phyloP scores from a whole-genome alignment of 2,888 invertebrate genomes.

The Torymus auratus region DNA sequence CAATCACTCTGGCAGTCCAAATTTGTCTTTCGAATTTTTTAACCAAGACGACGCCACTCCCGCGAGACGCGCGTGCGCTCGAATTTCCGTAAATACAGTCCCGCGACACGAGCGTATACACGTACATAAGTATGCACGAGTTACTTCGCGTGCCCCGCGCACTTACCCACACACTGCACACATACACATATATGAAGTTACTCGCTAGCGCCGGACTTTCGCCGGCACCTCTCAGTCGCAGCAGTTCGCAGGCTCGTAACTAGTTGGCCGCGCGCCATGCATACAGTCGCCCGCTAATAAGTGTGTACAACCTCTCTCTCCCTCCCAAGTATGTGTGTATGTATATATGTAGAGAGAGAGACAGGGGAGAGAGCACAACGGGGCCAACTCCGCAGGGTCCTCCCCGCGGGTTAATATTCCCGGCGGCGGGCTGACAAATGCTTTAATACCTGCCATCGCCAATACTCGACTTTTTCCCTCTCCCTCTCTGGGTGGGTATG shows the following conservation, averaged over 20 bases:
- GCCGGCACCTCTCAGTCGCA: conserved; percentile 50
- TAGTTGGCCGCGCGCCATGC: conserved; percentile 74
- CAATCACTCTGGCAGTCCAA: too few species aligned
- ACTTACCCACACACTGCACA: neutral
- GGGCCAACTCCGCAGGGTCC: conserved; percentile 3
- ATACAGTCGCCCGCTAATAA: conserved; percentile 71
- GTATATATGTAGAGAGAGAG: conserved; percentile 26
- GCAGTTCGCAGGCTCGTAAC: conserved; percentile 66
- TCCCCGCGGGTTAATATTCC: conserved; percentile 68
- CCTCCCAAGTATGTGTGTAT: neutral
- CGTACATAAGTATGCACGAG: conserved; percentile 13
- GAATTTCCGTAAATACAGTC: too few species aligned
- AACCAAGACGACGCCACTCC: too few species aligned
- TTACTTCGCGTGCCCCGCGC: neutral
- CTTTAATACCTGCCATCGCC: conserved; percentile 74
- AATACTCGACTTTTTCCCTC: conserved; percentile 44
- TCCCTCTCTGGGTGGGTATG: neutral
- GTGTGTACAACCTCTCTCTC: conserved; percentile 57
- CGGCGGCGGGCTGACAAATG: conserved; percentile 69
- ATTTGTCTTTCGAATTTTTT: too few species aligned
- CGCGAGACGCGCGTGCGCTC: too few species aligned
- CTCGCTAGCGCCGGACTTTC: conserved; percentile 61
- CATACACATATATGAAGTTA: neutral
- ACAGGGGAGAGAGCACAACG: too few species aligned
- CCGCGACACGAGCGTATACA: neutral